These are phyloP conservation scores for Acropternis orthonyx DNA, from an alignment of 2,797 vertebrate genomes.

Conservation along the genomic window DNA sequence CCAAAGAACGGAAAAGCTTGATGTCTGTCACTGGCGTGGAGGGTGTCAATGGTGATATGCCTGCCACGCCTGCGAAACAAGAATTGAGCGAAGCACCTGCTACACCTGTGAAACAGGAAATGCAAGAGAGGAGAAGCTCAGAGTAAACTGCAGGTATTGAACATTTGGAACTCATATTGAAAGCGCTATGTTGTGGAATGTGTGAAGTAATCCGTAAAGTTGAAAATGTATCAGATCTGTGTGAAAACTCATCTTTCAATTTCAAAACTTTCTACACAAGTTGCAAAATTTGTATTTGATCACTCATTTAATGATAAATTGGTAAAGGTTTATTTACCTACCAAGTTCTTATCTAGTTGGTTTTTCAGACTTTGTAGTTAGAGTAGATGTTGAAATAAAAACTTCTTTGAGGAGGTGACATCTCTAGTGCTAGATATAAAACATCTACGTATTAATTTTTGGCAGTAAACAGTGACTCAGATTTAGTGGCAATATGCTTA, in stretches of 20 bases:
- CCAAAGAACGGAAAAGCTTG: slow-evolving; percentile 83
- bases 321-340: neutral
- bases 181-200: neutral
- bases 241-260: neutral
- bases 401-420: neutral
- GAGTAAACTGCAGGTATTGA: slow-evolving; percentile 76
- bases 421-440: neutral
- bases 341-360: neutral
- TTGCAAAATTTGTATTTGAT: neutral
- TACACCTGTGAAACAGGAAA: slow-evolving; percentile 63
- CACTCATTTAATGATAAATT: neutral
- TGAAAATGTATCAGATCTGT: neutral
- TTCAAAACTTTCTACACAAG: neutral
- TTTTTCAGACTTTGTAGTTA: neutral
- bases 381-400: neutral
- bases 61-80: slow-evolving; percentile 69
- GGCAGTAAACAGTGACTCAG: neutral
- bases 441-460: neutral
- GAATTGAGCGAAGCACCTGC: slow-evolving; percentile 58
- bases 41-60: slow-evolving; percentile 77
- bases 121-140: slow-evolving; percentile 61
- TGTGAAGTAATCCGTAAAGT: neutral
- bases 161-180: neutral
- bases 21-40: slow-evolving; percentile 72
- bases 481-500: neutral